Evolutionary conservation across 2,797 vertebrate species (phyloP), one percentile per base, ranked within the genome.

Genomic region (Erpetoichthys calabaricus): DNA sequence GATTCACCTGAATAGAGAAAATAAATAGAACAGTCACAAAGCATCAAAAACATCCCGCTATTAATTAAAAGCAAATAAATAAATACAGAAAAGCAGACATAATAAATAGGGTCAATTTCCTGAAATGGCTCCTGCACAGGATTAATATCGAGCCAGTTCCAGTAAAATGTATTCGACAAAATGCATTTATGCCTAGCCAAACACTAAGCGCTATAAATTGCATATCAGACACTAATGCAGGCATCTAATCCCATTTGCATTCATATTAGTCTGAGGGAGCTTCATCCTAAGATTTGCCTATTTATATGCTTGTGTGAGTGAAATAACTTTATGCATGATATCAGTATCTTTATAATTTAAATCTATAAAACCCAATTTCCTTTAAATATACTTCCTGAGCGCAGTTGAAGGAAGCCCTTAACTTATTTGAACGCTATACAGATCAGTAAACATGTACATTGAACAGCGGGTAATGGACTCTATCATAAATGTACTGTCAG

Each of bases 181-280:
- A 68, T 77, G 71, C 80, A 70, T 71, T 61, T 81, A 82, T 79
- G 80, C 85, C 76, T 81, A 77, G 68, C 76, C 73, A 70, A 76
- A 76, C 80, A 75, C 80, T 68, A 81, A 83, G 79, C 72, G 74
- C 86, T 86, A 77, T 80, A 87, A 89, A 87, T 88, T 86, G 85
- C 86, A 87, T 90, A 87, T 88, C 81, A 83, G 71, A 78, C 74
- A 81, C 86, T 85, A 89, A 91, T 87, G 82, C 81, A 81, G 75
- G 68, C 76, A 75, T 83, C 84, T 92, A 91, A 94, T 92, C 89
- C 89, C 84, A 92, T 93, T 95, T 91, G 88, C 87, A 91, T 93
- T 94, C 88, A 89, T 89, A 91, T 90, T 88, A 89, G 81, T 83
- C 87, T 73, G 77, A 77, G 75, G 85, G 85, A 86, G 82, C 82